These are phyloP conservation scores for Penaeus chinensis DNA, from an alignment of 1,140 invertebrate genomes.

Conservation along the genomic window DNA sequence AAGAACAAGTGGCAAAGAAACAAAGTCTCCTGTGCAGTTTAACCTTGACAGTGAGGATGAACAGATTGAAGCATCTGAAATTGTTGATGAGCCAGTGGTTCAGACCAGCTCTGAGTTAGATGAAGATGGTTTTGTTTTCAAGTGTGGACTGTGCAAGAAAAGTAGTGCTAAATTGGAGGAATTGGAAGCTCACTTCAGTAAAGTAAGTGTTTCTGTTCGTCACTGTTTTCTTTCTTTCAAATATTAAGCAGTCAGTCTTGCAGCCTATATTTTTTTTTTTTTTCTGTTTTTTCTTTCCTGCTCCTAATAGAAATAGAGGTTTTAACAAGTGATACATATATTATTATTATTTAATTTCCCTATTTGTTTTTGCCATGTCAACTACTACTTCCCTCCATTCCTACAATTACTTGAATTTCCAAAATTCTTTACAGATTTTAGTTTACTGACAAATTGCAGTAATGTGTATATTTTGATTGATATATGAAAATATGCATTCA, in stretches of 20 bases:
- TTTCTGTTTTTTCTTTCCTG: too few relatives aligned
- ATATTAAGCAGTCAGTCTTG: background rate
- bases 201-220: constrained; percentile 36
- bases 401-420: too few relatives aligned
- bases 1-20: constrained; percentile 31
- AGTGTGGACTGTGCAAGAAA: constrained; percentile 52
- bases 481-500: background rate
- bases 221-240: too few relatives aligned
- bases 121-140: constrained; percentile 33
- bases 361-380: too few relatives aligned
- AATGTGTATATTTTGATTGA: background rate
- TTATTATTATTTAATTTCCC: too few relatives aligned
- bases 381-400: too few relatives aligned
- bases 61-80: background rate
- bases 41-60: constrained; percentile 44
- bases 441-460: background rate
- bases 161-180: constrained; percentile 41
- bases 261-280: background rate
- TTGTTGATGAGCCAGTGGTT: background rate
- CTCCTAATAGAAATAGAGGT: too few relatives aligned
- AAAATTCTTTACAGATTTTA: background rate
- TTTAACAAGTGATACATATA: too few relatives aligned
- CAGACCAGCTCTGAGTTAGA: constrained; percentile 26
- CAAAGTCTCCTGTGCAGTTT: constrained; percentile 13
- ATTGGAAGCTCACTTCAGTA: constrained; percentile 33